Evolutionary conservation across 2,113 vertebrate genomes (phyloP).

Genomic region (Pogonocichla stellata): DNA sequence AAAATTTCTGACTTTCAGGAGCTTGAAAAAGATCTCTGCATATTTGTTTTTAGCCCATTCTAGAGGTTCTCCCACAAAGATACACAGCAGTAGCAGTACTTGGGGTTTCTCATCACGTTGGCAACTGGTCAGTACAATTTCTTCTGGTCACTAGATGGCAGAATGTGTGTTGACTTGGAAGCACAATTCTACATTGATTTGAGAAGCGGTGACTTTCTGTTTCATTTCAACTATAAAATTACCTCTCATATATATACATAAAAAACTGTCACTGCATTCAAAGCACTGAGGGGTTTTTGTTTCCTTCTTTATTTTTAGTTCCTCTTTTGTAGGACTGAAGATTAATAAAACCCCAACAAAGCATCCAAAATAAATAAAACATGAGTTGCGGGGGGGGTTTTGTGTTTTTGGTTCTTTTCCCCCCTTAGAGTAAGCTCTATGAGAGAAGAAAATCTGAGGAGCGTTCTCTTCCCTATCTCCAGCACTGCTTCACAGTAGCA

Average conservation of each 20-base stretch:
- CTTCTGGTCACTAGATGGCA: slow-evolving; percentile 69
- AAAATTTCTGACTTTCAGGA: not conserved
- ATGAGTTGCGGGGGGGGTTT: not conserved
- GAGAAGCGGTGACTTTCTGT: not conserved
- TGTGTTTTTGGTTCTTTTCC: not conserved
- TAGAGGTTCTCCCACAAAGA: not conserved
- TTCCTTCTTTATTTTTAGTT: not conserved
- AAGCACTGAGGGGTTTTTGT: not conserved
- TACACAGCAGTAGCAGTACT: not conserved
- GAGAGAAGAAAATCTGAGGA: not conserved
- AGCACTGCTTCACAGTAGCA: not conserved
- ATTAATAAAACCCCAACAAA: not conserved
- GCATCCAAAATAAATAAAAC: not conserved
- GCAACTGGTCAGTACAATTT: slow-evolving; percentile 1
- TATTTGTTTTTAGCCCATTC: not conserved
- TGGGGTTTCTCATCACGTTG: not conserved
- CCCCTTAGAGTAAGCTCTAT: not conserved
- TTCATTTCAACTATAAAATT: not conserved
- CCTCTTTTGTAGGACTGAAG: not conserved
- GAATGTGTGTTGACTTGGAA: slow-evolving; percentile 36
- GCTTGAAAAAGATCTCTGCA: not conserved
- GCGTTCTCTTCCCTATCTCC: not conserved
- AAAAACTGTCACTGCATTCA: not conserved
- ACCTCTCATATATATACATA: not conserved
- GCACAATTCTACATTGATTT: not conserved